phyloP scores from a whole-genome alignment of 2,797 vertebrate species.

The Jordanella pulchra region DNA sequence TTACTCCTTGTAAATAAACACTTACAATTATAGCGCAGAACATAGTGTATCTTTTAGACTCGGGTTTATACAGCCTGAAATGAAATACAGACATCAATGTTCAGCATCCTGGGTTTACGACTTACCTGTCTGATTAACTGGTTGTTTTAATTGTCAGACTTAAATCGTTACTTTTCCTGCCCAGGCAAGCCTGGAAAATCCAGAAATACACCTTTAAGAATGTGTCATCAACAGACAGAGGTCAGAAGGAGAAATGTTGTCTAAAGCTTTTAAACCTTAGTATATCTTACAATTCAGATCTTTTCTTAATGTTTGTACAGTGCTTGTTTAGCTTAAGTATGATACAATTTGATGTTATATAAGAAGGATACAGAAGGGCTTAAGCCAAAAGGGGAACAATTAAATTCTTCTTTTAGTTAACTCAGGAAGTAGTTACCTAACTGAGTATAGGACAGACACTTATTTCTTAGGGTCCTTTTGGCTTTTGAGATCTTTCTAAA shows the following conservation, averaged over 20 bases:
- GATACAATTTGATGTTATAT: not conserved
- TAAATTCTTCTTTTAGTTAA: not conserved
- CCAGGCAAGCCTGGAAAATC: constrained; percentile 11
- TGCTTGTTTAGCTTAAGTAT: not conserved
- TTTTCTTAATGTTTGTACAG: not conserved
- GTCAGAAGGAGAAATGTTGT: not conserved
- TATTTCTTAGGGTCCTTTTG: constrained; percentile 8
- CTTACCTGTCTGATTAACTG: not conserved
- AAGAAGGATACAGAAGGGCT: not conserved
- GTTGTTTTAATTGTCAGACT: not conserved
- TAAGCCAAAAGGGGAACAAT: not conserved
- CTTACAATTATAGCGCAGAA: constrained; percentile 29
- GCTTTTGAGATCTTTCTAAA: constrained; percentile 15
- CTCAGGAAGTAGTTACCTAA: not conserved
- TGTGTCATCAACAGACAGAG: not conserved
- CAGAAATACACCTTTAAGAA: not conserved
- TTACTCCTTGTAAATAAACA: constrained; percentile 27
- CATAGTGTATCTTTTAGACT: constrained; percentile 6
- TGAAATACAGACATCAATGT: not conserved
- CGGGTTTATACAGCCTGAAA: not conserved
- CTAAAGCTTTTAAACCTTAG: not conserved
- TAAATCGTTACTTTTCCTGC: constrained; percentile 8
- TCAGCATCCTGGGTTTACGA: not conserved
- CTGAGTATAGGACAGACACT: constrained; percentile 8
- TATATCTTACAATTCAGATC: not conserved